These are phyloP conservation scores for Premnoplex brunnescens DNA, from an alignment of 2,797 vertebrate genomes.

Conservation along the genomic window DNA sequence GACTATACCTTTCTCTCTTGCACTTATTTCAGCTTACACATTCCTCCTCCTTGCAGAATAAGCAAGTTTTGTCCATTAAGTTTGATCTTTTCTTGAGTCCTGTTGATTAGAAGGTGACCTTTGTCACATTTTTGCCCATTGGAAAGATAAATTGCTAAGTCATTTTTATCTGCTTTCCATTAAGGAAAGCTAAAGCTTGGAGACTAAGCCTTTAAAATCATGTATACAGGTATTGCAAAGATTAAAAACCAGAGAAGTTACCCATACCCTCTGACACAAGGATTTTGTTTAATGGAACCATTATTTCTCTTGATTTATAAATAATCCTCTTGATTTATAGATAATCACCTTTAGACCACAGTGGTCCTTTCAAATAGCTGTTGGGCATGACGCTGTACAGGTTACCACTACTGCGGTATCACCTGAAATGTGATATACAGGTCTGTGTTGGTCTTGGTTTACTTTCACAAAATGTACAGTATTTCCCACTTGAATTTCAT, in stretches of 20 bases:
- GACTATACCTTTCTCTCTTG: neutral
- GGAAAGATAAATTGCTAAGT: neutral
- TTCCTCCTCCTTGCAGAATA: neutral
- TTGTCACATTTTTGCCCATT: neutral
- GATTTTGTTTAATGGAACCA: constrained; percentile 6
- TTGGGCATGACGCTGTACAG: neutral
- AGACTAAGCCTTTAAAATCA: neutral
- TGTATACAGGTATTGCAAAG: neutral
- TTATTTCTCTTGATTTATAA: neutral
- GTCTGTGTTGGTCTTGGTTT: neutral
- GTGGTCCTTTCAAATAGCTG: neutral
- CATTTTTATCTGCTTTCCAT: neutral
- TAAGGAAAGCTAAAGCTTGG: neutral
- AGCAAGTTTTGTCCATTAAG: neutral
- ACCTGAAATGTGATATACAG: neutral
- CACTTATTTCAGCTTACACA: neutral
- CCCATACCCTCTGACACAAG: neutral
- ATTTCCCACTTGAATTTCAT: neutral
- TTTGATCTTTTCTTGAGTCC: neutral
- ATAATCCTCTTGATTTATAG: neutral
- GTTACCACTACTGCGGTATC: neutral
- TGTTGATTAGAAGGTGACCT: neutral
- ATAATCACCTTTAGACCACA: neutral
- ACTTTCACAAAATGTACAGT: neutral
- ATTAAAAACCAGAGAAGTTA: neutral